A percentile compares a stretch with the other conserved stretches of the same genome.
Evolutionary conservation across 2,888 invertebrate species (phyloP).

Genomic region (Pseudococcus longispinus): DNA sequence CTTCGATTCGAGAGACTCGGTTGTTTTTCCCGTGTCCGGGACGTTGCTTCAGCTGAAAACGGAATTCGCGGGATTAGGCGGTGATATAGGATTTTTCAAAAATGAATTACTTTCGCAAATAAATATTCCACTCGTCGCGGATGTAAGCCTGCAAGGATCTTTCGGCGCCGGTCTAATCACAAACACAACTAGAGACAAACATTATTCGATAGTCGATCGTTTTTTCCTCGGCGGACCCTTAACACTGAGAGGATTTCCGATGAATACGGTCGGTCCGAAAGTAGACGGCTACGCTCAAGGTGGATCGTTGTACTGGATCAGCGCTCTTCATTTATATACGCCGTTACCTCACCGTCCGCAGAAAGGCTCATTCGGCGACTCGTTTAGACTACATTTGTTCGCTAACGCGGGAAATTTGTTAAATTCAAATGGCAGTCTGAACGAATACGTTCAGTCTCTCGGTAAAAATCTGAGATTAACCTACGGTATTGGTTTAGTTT

Average conservation of each 20-base stretch:
- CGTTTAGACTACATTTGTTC: conserved; percentile 89
- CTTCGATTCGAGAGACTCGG: conserved; percentile 80
- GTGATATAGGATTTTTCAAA: conserved; percentile 88
- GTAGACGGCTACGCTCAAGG: conserved; percentile 78
- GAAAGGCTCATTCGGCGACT: conserved; percentile 78
- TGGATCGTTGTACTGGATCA: conserved; percentile 83
- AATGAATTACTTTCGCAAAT: conserved; percentile 78
- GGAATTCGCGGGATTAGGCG: conserved; percentile 89
- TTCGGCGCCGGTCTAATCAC: conserved; percentile 72
- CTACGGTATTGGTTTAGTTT: conserved; percentile 82
- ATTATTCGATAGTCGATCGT: conserved; percentile 72
- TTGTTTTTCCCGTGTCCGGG: conserved; percentile 81
- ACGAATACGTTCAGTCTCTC: conserved; percentile 64
- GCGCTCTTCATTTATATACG: conserved; percentile 84
- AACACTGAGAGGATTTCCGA: conserved; percentile 85
- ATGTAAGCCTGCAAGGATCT: conserved; percentile 69
- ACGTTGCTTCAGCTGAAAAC: conserved; percentile 74
- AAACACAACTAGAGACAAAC: conserved; percentile 69
- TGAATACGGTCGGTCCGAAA: conserved; percentile 86
- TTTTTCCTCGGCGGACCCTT: conserved; percentile 91
- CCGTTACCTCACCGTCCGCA: conserved; percentile 88
- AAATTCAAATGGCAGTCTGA: conserved; percentile 64
- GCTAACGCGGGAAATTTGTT: conserved; percentile 85
- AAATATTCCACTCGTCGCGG: conserved; percentile 71
- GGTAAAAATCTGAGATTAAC: conserved; percentile 72